Conservation (phyloP, 2,888 invertebrate genomes). For the Pristionchus arcanus region DNA sequence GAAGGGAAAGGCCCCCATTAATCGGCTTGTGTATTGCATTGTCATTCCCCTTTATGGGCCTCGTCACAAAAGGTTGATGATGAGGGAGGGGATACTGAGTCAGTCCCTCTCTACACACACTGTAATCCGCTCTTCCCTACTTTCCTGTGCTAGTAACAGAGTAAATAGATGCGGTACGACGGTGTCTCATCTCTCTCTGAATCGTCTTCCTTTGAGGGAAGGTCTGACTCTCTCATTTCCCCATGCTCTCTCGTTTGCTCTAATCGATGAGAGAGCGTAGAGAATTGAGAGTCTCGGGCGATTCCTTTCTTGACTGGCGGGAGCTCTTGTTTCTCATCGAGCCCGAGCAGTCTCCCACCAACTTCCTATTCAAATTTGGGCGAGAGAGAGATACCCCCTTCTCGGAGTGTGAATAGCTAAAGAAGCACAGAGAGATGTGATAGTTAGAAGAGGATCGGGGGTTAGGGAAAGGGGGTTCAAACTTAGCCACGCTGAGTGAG, state of each 20-base stretch:
- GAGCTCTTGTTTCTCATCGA: conserved; percentile 27
- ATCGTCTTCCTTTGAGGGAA: no score
- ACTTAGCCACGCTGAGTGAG: conserved; percentile 1
- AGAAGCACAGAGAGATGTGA: conserved; percentile 17
- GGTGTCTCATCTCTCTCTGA: conserved; percentile 14
- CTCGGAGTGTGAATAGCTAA: conserved; percentile 13
- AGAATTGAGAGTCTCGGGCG: no score
- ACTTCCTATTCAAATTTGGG: conserved; percentile 49
- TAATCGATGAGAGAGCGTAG: no score
- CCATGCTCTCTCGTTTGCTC: no score
- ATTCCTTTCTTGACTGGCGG: background rate
- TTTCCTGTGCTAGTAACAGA: conserved; percentile 40
- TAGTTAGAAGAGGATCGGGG: background rate
- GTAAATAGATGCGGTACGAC: conserved; percentile 24
- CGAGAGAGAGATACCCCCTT: background rate
- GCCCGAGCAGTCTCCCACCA: conserved; percentile 2
- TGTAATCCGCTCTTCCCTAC: conserved; percentile 40
- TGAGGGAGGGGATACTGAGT: background rate
- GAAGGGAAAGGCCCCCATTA: background rate
- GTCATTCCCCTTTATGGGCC: conserved; percentile 3
- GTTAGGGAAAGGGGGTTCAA: background rate
- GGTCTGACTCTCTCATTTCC: no score
- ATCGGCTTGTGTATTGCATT: conserved; percentile 22
- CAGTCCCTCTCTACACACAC: background rate
- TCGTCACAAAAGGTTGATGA: conserved; percentile 9